Conservation (phyloP, 2,888 invertebrate species). For the Lamellibrachia columna region DNA sequence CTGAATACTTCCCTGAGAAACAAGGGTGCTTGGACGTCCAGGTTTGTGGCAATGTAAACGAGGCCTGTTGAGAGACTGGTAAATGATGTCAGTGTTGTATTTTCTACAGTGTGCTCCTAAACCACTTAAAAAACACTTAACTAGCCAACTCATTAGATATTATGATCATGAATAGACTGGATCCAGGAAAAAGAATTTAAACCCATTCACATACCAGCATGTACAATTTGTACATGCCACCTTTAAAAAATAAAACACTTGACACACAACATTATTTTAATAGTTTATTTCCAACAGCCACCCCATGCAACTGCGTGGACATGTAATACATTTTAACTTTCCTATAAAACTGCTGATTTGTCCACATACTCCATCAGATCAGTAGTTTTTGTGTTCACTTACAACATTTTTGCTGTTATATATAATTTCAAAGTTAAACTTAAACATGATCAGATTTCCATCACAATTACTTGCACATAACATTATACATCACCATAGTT, state of each 20-base stretch:
- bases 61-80: neutral
- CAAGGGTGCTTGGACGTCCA: neutral
- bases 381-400: neutral
- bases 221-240: neutral
- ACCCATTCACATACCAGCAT: neutral
- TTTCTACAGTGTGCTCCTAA: neutral
- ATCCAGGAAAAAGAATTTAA: neutral
- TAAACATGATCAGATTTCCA: neutral
- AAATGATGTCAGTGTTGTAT: neutral
- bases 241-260: neutral
- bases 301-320: neutral
- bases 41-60: neutral
- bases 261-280: neutral
- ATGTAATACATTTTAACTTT: neutral
- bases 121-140: neutral
- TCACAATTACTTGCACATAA: neutral
- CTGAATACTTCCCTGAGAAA: neutral
- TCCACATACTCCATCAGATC: neutral
- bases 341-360: neutral
- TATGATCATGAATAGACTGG: neutral
- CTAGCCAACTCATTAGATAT: neutral
- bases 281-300: neutral
- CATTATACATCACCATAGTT: neutral
- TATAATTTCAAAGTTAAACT: neutral
- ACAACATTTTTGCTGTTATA: neutral